Evolutionary conservation across 1,140 invertebrate genomes (phyloP).

Genomic region (Leptinotarsa lineolata): DNA sequence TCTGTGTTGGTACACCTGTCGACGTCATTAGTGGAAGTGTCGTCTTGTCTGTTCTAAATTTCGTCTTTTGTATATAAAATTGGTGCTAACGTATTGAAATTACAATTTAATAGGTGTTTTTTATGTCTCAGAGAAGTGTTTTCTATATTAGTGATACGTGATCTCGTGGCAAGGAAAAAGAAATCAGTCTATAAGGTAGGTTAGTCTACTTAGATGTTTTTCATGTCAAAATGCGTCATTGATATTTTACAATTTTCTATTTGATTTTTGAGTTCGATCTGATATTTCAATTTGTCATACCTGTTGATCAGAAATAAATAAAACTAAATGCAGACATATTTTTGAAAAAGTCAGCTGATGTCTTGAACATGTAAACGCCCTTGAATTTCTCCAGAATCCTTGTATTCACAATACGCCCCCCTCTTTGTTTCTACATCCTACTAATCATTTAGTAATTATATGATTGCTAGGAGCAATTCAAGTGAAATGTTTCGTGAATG

Average conservation of each 20-base stretch:
- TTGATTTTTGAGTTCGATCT: neutral
- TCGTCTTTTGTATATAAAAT: conserved; percentile 28
- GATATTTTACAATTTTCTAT: conserved; percentile 19
- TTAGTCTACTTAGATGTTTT: conserved; percentile 23
- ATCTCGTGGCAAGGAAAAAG: conserved; percentile 13
- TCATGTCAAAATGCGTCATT: conserved; percentile 30
- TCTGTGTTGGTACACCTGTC: conserved; percentile 17
- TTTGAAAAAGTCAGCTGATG: conserved; percentile 16
- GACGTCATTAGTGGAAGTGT: conserved; percentile 20
- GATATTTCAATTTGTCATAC: conserved; percentile 1
- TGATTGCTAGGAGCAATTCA: neutral
- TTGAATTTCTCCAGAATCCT: conserved; percentile 20
- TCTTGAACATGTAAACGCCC: conserved; percentile 13
- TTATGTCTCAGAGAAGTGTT: conserved; percentile 26
- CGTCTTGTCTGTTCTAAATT: conserved; percentile 25
- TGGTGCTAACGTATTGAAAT: conserved; percentile 22
- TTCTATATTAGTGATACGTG: conserved; percentile 21
- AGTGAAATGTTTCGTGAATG: neutral
- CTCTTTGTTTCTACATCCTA: conserved; percentile 14
- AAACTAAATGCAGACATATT: conserved; percentile 11
- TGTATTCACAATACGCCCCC: conserved; percentile 18
- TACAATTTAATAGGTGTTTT: conserved; percentile 19
- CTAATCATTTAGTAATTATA: conserved; percentile 10
- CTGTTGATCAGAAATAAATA: conserved; percentile 20
- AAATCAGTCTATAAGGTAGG: conserved; percentile 14